Conservation (phyloP, 2,888 invertebrate genomes). For the Syrphus vitripennis region DNA sequence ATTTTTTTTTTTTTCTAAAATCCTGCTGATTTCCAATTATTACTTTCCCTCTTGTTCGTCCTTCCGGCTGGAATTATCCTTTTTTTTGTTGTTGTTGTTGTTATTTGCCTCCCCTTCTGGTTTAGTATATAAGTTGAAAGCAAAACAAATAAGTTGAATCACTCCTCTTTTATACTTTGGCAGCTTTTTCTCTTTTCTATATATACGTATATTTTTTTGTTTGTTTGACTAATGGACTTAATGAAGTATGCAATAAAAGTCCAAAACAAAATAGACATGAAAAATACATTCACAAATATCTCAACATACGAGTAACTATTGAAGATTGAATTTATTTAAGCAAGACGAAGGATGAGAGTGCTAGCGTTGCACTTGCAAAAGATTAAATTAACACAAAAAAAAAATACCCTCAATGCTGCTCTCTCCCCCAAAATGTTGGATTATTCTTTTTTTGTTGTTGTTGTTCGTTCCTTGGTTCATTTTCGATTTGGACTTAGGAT, state of each 20-base stretch:
- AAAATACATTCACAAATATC: background rate
- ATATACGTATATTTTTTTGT: too few relatives aligned
- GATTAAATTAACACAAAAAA: constrained; percentile 3
- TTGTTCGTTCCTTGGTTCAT: background rate
- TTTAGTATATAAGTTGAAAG: background rate
- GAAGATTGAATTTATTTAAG: background rate
- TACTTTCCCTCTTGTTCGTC: constrained; percentile 31
- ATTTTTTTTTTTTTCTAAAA: constrained; percentile 3
- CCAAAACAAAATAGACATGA: constrained; percentile 31
- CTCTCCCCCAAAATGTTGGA: background rate
- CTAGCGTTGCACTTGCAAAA: background rate
- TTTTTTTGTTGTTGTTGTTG: background rate
- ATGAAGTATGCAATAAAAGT: constrained; percentile 66
- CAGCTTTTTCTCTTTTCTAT: constrained; percentile 18
- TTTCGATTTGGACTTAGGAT: background rate
- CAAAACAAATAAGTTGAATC: constrained; percentile 61
- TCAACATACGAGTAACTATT: background rate
- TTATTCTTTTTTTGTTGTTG: background rate
- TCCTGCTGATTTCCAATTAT: constrained; percentile 70
- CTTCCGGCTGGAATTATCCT: constrained; percentile 38
- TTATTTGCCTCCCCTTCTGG: background rate
- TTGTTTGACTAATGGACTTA: constrained; percentile 72
- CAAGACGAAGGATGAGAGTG: background rate
- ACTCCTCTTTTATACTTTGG: constrained; percentile 31
- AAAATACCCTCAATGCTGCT: background rate